A percentile compares a stretch with the other conserved stretches of the same genome.
These are phyloP conservation scores for Paratilapia polleni DNA, from an alignment of 2,113 vertebrate species.

Conservation along the genomic window DNA sequence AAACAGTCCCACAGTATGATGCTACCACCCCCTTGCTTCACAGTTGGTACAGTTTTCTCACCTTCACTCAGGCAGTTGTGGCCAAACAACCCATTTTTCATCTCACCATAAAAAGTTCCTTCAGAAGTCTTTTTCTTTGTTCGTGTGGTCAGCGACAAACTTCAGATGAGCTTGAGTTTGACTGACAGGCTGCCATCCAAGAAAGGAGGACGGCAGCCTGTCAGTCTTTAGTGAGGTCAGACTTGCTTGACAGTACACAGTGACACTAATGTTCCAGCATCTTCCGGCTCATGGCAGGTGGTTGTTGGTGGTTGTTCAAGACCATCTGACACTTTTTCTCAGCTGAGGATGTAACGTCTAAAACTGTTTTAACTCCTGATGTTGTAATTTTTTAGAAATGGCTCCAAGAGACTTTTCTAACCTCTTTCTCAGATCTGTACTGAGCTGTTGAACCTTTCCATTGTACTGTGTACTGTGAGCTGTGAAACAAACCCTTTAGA, in stretches of 20 bases:
- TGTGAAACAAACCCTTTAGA: neutral
- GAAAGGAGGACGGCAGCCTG: neutral
- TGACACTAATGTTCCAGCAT: neutral
- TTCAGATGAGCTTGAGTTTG: neutral
- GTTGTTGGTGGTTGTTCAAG: neutral
- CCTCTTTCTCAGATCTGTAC: neutral
- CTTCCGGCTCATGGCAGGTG: neutral
- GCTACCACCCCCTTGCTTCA: neutral
- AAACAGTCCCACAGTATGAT: neutral
- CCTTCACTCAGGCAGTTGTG: neutral
- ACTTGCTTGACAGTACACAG: neutral
- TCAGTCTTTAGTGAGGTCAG: neutral
- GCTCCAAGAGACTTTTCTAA: neutral
- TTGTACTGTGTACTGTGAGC: neutral
- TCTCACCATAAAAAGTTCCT: neutral
- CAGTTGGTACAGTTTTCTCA: too few species aligned
- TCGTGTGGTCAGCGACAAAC: neutral
- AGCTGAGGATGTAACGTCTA: neutral
- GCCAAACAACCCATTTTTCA: neutral
- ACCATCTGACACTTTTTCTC: neutral
- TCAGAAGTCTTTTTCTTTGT: neutral
- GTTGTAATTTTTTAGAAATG: neutral
- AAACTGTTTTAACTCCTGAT: neutral
- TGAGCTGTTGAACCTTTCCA: neutral
- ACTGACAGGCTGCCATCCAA: too few species aligned